phyloP scores from a whole-genome alignment of 2,113 vertebrate genomes.

The Camelus dromedarius region DNA sequence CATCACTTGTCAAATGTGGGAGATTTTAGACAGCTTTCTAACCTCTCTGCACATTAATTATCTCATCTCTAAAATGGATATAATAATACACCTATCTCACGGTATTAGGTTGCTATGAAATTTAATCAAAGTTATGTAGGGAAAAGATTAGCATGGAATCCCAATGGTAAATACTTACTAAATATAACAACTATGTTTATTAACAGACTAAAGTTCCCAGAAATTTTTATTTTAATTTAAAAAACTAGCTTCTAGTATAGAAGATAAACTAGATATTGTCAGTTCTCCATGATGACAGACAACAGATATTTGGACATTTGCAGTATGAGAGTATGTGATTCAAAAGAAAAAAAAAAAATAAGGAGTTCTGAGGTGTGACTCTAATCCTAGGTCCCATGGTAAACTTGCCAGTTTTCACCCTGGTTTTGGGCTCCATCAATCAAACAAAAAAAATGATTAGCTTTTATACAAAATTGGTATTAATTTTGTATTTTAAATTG shows the following conservation, averaged over 20 bases:
- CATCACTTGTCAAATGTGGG: neutral
- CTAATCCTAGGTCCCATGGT: neutral
- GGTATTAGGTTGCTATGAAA: neutral
- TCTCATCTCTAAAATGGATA: neutral
- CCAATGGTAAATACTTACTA: neutral
- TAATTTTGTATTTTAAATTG: slow-evolving; percentile 13
- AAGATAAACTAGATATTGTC: neutral
- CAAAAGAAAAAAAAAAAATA: neutral
- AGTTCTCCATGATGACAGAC: neutral
- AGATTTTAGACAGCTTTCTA: neutral
- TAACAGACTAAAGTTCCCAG: neutral
- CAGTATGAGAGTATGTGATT: neutral
- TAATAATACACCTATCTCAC: neutral
- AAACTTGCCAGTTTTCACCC: neutral
- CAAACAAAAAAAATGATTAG: neutral
- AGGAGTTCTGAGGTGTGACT: neutral
- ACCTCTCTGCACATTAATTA: neutral
- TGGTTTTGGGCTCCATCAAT: neutral
- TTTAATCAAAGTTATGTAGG: neutral
- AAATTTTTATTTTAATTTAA: neutral
- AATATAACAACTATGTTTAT: neutral
- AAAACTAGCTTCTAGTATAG: neutral
- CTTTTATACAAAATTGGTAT: neutral
- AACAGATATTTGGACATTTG: neutral
- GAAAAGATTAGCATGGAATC: neutral